A percentile compares a stretch with the other conserved stretches of the same genome.
phyloP scores from a whole-genome alignment of 2,888 invertebrate genomes.

The Pollenia angustigena region DNA sequence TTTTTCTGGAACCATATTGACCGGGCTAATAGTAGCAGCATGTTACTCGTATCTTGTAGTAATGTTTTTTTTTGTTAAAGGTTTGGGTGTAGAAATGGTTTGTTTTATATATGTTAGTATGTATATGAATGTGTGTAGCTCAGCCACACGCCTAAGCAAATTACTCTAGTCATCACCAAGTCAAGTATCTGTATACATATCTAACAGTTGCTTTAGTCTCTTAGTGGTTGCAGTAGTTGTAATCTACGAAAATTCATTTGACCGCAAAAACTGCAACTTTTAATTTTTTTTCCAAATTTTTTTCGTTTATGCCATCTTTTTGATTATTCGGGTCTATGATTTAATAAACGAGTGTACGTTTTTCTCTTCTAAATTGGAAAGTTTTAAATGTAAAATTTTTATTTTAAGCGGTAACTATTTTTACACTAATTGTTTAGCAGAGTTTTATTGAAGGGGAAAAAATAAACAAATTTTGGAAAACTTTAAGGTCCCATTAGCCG shows the following conservation, averaged over 20 bases:
- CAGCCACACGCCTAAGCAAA: conserved; percentile 65
- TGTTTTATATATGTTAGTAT: not conserved
- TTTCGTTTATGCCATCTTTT: conserved; percentile 17
- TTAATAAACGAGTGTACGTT: conserved; percentile 25
- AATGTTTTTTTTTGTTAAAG: conserved; percentile 14
- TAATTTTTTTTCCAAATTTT: not conserved
- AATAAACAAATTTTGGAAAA: not conserved
- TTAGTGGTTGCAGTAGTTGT: conserved; percentile 13
- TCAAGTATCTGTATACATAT: conserved; percentile 47
- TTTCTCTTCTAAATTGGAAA: not conserved
- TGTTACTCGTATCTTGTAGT: conserved; percentile 53
- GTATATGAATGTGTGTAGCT: conserved; percentile 12
- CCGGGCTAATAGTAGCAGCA: conserved; percentile 38
- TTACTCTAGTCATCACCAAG: conserved; percentile 63
- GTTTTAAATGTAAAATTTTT: conserved; percentile 19
- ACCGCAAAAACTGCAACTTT: conserved; percentile 56
- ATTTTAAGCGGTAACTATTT: conserved; percentile 13
- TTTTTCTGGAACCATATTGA: conserved; percentile 38
- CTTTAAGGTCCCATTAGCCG: too few relatives aligned
- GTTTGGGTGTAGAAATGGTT: too few relatives aligned
- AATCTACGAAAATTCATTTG: conserved; percentile 49
- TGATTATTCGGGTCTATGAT: conserved; percentile 38
- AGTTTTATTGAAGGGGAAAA: not conserved
- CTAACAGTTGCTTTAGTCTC: conserved; percentile 13
- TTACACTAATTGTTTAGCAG: conserved; percentile 33